Conservation (phyloP, 2,113 vertebrate genomes). For the Oenanthe oenanthe region DNA sequence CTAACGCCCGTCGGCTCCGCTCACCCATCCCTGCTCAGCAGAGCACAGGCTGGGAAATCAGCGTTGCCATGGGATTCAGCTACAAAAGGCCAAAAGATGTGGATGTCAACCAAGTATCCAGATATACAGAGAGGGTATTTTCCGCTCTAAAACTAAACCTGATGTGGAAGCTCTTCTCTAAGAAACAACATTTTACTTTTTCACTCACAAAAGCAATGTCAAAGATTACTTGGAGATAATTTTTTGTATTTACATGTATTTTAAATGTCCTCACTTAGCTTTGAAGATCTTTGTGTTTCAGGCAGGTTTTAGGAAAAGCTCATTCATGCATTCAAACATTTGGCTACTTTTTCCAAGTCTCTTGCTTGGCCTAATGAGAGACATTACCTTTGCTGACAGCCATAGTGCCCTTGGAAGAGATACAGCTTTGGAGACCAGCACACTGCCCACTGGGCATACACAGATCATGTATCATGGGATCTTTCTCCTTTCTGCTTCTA, state of each 20-base stretch:
- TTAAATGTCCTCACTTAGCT: neutral
- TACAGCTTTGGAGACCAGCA: neutral
- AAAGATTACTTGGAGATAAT: neutral
- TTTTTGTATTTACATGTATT: neutral
- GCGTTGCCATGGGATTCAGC: neutral
- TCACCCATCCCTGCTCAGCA: neutral
- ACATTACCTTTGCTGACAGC: neutral
- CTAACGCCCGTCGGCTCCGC: neutral
- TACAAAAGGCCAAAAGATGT: constrained; percentile 12
- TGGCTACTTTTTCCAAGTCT: neutral
- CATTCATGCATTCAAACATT: neutral
- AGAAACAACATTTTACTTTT: neutral
- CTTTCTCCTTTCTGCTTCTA: neutral
- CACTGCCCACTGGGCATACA: neutral
- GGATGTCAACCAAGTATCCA: neutral
- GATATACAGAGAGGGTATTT: neutral
- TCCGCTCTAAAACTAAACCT: neutral
- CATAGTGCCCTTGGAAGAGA: neutral
- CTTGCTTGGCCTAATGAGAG: neutral
- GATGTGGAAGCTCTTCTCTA: neutral
- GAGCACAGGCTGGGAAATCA: constrained; percentile 12
- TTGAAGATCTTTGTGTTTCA: neutral
- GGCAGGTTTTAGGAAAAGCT: neutral
- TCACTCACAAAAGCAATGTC: accelerated
- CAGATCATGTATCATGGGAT: neutral